A percentile compares a stretch with the other conserved stretches of the same genome.
phyloP scores from a whole-genome alignment of 2,113 vertebrate species.

The Odontophorus gujanensis region DNA sequence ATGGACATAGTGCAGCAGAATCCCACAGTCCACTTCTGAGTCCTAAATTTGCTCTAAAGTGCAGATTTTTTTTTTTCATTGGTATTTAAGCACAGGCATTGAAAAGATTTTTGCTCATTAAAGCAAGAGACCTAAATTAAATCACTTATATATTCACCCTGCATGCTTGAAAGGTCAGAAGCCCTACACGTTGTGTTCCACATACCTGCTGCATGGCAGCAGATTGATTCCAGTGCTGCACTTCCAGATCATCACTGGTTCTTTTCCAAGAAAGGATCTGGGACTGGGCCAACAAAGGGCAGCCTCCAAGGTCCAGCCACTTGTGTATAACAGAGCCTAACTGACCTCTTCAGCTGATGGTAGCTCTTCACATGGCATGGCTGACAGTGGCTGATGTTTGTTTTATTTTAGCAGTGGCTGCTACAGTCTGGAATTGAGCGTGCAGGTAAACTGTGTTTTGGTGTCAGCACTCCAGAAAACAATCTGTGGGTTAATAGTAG shows the following conservation, averaged over 20 bases:
- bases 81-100: not conserved
- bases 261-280: not conserved
- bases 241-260: not conserved
- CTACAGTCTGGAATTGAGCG: not conserved
- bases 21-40: not conserved
- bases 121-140: not conserved
- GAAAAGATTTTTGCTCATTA: not conserved
- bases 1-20: not conserved
- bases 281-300: not conserved
- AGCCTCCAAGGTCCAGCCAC: not conserved
- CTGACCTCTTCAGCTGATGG: not conserved
- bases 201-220: too few species aligned
- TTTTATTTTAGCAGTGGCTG: not conserved
- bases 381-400: not conserved
- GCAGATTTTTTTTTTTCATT: not conserved
- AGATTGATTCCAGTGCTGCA: fast-evolving
- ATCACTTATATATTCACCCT: not conserved
- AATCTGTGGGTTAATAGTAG: not conserved
- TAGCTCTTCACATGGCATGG: not conserved
- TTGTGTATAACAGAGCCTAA: not conserved
- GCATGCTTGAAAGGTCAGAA: not conserved
- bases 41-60: not conserved
- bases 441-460: not conserved
- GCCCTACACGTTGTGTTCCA: not conserved
- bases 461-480: not conserved